phyloP scores from a whole-genome alignment of 2,113 vertebrate genomes.

The Microcebus griseorufus region DNA sequence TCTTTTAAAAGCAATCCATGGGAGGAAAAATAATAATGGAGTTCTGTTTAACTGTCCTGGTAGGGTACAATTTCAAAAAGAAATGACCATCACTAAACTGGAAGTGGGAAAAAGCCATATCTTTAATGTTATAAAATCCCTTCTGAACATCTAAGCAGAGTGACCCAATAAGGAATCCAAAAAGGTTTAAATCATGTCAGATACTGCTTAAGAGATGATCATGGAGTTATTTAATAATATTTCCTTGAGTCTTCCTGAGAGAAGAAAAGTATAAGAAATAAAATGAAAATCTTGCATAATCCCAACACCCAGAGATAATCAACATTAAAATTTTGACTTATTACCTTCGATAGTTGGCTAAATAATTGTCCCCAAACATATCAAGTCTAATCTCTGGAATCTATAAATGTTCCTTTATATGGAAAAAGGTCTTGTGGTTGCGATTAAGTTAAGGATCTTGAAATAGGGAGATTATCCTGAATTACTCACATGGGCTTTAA shows the following conservation, averaged over 20 bases:
- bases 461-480: not conserved
- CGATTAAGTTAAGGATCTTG: not conserved
- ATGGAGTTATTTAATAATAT: not conserved
- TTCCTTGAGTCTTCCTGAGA: not conserved
- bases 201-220: slow-evolving; percentile 2
- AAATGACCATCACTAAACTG: not conserved
- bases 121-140: not conserved
- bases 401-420: not conserved
- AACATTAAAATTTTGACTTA: not conserved
- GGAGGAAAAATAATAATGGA: not conserved
- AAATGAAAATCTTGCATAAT: slow-evolving; percentile 48
- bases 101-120: not conserved
- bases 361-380: not conserved
- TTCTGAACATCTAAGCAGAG: slow-evolving; percentile 36
- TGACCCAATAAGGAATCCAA: not conserved
- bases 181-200: not conserved
- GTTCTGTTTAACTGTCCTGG: not conserved
- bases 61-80: not conserved
- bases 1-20: not conserved
- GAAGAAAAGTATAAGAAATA: not conserved
- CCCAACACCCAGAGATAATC: not conserved
- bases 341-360: not conserved
- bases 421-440: not conserved
- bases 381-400: not conserved
- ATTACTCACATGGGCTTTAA: not conserved